phyloP scores from a whole-genome alignment of 1,140 invertebrate genomes.

The Drosophila tsacasi region DNA sequence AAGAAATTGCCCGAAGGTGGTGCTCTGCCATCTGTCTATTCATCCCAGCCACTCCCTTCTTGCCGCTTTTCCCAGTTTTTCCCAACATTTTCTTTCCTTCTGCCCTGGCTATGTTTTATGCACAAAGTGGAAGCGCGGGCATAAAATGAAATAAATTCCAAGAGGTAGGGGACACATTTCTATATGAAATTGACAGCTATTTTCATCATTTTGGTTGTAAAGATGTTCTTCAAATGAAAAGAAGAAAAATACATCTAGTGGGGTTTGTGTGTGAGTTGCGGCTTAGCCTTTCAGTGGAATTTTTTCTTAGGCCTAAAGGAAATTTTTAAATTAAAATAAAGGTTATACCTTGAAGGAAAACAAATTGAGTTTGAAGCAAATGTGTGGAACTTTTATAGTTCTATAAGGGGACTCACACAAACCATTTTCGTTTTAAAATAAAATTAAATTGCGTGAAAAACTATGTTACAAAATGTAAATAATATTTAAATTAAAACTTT shows the following conservation, averaged over 20 bases:
- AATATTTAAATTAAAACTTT: too few species aligned
- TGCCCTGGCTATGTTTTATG: slow-evolving; percentile 40
- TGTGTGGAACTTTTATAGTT: background rate
- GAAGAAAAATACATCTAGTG: slow-evolving; percentile 7
- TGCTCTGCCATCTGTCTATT: slow-evolving; percentile 19
- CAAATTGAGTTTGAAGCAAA: too few species aligned
- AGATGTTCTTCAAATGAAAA: slow-evolving; percentile 14
- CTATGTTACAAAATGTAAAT: too few species aligned
- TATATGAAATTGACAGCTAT: slow-evolving; percentile 51
- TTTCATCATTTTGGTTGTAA: slow-evolving; percentile 17
- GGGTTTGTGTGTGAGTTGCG: slow-evolving; percentile 11
- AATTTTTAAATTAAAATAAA: background rate
- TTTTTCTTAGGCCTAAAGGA: background rate
- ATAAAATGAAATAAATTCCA: slow-evolving; percentile 57
- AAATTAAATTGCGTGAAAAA: too few species aligned
- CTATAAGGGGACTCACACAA: too few species aligned
- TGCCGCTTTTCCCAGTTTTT: background rate
- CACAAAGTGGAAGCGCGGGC: slow-evolving; percentile 44
- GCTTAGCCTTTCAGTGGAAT: slow-evolving; percentile 16
- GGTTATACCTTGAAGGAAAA: background rate
- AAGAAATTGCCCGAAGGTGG: slow-evolving; percentile 56
- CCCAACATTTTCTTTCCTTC: background rate
- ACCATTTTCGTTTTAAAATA: background rate
- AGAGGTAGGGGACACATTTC: slow-evolving; percentile 22
- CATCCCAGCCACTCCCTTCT: background rate